Conservation (phyloP, 2,797 vertebrate species). For the Scyliorhinus canicula region DNA sequence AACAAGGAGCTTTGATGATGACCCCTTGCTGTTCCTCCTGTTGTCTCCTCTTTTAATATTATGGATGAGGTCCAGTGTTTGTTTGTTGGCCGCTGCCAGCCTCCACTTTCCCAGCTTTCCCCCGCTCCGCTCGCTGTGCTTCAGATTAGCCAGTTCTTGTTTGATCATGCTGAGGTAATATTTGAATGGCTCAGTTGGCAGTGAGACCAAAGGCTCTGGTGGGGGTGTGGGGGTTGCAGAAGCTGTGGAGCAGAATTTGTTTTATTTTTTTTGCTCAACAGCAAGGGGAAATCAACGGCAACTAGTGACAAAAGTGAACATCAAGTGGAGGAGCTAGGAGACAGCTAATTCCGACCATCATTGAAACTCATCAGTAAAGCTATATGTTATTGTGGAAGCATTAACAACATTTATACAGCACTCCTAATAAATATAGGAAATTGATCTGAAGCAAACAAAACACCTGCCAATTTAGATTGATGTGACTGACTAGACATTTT, state of each 20-base stretch:
- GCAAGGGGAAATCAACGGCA: background rate
- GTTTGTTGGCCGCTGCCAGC: conserved; percentile 49
- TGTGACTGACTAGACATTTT: background rate
- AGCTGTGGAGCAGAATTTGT: background rate
- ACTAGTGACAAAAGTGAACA: background rate
- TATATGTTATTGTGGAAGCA: background rate
- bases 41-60: conserved; percentile 45
- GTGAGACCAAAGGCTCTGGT: background rate
- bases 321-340: background rate
- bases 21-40: conserved; percentile 60
- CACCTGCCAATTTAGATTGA: background rate
- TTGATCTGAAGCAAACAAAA: too few species aligned
- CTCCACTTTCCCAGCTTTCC: conserved; percentile 46
- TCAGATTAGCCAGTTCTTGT: conserved; percentile 46
- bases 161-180: conserved; percentile 61
- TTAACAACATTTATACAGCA: background rate
- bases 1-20: conserved; percentile 57
- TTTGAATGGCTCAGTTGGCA: conserved; percentile 38
- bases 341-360: background rate
- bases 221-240: background rate
- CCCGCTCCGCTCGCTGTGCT: conserved; percentile 44
- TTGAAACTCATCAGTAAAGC: background rate
- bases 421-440: background rate
- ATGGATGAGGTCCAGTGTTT: conserved; percentile 51
- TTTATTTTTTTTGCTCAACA: background rate